Conservation (phyloP, 1,140 invertebrate genomes). For the Macrotrachela quadricornifera region DNA sequence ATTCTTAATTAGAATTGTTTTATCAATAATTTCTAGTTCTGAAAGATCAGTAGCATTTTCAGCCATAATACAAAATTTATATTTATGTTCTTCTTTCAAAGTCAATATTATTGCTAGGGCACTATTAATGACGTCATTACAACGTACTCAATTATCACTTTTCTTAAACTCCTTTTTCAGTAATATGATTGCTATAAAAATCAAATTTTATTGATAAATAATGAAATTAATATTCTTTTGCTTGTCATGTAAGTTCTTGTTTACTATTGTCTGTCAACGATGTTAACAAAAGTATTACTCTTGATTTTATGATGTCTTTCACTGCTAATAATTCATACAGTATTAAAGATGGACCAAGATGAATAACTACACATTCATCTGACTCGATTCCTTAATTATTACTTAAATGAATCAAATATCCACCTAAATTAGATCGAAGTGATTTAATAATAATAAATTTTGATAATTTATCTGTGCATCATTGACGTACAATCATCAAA, state of each 20-base stretch:
- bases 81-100: constrained; percentile 77
- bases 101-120: constrained; percentile 60
- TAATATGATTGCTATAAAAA: constrained; percentile 1
- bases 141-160: constrained; percentile 12
- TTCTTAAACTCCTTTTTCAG: constrained; percentile 7
- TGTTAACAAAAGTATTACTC: constrained; percentile 47
- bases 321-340: constrained; percentile 44
- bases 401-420: constrained; percentile 58
- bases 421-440: constrained; percentile 62
- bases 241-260: constrained; percentile 2
- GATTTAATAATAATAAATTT: constrained; percentile 57
- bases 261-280: constrained; percentile 19
- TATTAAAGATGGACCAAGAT: constrained; percentile 41
- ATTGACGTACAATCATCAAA: constrained; percentile 5
- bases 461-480: neutral
- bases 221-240: constrained; percentile 40
- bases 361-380: constrained; percentile 58
- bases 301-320: constrained; percentile 35
- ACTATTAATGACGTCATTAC: constrained; percentile 33
- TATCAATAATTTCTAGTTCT: constrained; percentile 73
- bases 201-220: neutral
- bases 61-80: constrained; percentile 85
- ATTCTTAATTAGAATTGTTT: constrained; percentile 67
- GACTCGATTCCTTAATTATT: constrained; percentile 65
- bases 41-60: constrained; percentile 82